Evolutionary conservation across 1,140 invertebrate genomes (phyloP), one percentile per base, ranked within the genome.

Genomic region (Meloidogyne exigua): DNA sequence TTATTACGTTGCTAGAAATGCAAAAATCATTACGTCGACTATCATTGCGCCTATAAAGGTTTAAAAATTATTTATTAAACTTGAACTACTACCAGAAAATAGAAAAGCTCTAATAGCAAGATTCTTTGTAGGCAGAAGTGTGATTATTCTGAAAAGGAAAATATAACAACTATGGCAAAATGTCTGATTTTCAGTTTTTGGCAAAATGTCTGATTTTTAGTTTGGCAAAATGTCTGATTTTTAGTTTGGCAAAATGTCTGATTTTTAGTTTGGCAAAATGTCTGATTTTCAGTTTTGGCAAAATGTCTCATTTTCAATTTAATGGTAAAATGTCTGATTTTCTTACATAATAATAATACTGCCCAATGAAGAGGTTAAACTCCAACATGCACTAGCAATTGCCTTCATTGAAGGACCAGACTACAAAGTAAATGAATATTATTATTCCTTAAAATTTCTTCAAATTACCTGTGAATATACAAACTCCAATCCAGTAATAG

Each of bases 401-500:
- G 49, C 49, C 49, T 57, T 57, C 49, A 57, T 57, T n/a, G 49
- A 57, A 57, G 49, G 49, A n/a, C 49, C 49, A 5, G 49, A 57
- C 49, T 57, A 57, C n/a, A 57, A n/a, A 15, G 5, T 15, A 13
- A n/a, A n/a, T 57, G 0, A 57, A n/a, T 9, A n/a, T 7, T 1
- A n/a, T 57, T 57, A n/a, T 1, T 32, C 4, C 3, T 9, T 57
- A 12, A 10, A 49, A 57, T n/a, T n/a, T n/a, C 21, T 57, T 57
- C 1, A 49, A 57, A 57, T n/a, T n/a, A 76, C 75, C 68, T 86
- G 84, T 26, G 85, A 85, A 77, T 87, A 86, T 25, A 84, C 75
- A 67, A 86, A 86, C 63, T 86, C 85, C 42, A 80, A 80, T 21
- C 85, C 85, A 25, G 85, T 87, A n/a, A 86, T 85, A 0, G 85